These are phyloP conservation scores for Chionoecetes opilio DNA, from an alignment of 1,140 invertebrate species.

Conservation along the genomic window DNA sequence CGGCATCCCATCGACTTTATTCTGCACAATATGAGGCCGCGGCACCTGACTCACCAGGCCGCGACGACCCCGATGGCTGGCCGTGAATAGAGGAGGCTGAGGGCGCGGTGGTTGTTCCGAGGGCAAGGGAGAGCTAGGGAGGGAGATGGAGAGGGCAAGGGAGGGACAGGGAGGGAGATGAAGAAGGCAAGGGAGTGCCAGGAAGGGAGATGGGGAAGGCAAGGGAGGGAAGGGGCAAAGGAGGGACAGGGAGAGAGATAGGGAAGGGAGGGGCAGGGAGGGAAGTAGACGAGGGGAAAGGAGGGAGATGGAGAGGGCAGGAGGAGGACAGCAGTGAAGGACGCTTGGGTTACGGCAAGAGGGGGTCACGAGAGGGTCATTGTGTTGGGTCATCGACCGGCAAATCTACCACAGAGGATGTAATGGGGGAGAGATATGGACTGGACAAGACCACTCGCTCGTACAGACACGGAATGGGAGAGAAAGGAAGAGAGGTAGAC, in stretches of 20 bases:
- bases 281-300: neutral
- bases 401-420: constrained; percentile 51
- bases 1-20: neutral
- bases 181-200: neutral
- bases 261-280: neutral
- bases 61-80: neutral
- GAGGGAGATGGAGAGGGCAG: neutral
- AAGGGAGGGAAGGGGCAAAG: too few relatives aligned
- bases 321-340: neutral
- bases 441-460: constrained; percentile 24
- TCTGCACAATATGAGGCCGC: neutral
- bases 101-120: neutral
- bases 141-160: neutral
- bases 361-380: constrained; percentile 19
- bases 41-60: neutral
- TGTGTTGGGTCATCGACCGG: constrained; percentile 38
- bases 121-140: neutral
- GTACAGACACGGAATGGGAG: neutral
- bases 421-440: constrained; percentile 24
- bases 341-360: neutral
- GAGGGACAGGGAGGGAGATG: neutral
- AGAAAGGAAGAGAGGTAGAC: neutral
- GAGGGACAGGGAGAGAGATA: neutral
- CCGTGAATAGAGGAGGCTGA: neutral
- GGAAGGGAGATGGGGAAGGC: neutral